Base-by-base conservation (phyloP, 2,888 invertebrate species). In the Caenorhabditis macrosperma region DNA sequence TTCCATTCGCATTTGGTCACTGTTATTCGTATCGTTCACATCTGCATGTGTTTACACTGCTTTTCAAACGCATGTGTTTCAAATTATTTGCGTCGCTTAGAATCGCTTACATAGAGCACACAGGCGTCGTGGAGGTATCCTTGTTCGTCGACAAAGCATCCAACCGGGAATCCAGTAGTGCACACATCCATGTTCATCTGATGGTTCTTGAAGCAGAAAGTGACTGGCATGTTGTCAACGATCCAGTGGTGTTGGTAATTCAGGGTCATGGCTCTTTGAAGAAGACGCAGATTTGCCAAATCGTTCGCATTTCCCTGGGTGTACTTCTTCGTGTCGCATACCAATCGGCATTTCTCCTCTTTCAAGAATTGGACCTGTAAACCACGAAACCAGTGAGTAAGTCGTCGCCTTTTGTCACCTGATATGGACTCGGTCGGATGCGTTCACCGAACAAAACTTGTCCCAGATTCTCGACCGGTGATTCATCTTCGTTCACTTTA, bases 391-490 rank as follows among this genome's bases (percentile, higher is more conserved):
- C 1, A 50, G 7, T 5, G 48, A 5, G 2, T 20, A 20, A 20
- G 20, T 12, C 35, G 10, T 15, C 55, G 33, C 7, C 17, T 55
- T 4, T 10, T 48, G 5, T 46, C 12, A 97, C 94, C 91, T 94
- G 94, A 90, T 98, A 99, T 0, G 95, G 95, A 63, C 97, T 97
- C 0, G 97, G 95, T 66, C 96, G 93, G 90, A 99, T 98, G 89
- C 99, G 93, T 92, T 99, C 98, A n/a, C 99, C 99, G 91, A 99
- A 98, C 0, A 99, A 95, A 44, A 99, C 97, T 92, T 99, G 99
- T 0, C 99, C 99, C 64, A 99, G 93, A 91, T 99, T 99, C 92
- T 99, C 99, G 0, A 95, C 95, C 0, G 97, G 97, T 0, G 96
- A 95, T 30, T 93, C 93, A 82, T 94, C 94, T 87, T 94, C 94